These are phyloP conservation scores for Fabriciana adippe DNA, from an alignment of 2,888 invertebrate genomes.

Conservation along the genomic window DNA sequence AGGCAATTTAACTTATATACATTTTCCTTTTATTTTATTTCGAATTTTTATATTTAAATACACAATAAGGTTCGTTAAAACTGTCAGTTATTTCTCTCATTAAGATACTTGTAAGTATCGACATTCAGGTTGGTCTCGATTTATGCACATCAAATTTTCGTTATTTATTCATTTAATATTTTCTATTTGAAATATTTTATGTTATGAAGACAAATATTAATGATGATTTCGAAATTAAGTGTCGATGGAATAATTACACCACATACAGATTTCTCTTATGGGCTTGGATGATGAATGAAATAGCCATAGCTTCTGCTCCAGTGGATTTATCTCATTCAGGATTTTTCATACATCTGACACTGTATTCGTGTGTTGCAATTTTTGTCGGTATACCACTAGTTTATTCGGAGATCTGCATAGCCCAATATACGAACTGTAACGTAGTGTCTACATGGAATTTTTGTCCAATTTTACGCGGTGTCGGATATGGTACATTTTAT, in stretches of 20 bases:
- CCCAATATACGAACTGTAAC: conserved; percentile 68
- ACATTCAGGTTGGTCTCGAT: conserved; percentile 21
- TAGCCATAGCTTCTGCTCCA: conserved; percentile 53
- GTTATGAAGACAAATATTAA: conserved; percentile 46
- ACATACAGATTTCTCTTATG: conserved; percentile 63
- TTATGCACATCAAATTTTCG: background rate
- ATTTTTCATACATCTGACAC: conserved; percentile 53
- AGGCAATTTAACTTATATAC: conserved; percentile 24
- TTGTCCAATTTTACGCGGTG: conserved; percentile 63
- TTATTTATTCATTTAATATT: background rate
- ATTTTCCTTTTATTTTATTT: conserved; percentile 12
- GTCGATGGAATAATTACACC: conserved; percentile 60
- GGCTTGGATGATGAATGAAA: conserved; percentile 71
- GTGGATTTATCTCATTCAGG: conserved; percentile 61
- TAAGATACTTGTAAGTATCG: background rate
- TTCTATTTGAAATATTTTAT: conserved; percentile 9
- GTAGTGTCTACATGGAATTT: conserved; percentile 66
- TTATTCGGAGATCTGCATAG: conserved; percentile 70
- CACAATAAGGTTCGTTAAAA: background rate
- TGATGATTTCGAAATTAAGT: conserved; percentile 47
- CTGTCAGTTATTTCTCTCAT: background rate
- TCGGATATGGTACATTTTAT: conserved; percentile 61
- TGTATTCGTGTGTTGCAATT: conserved; percentile 56
- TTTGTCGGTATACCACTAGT: conserved; percentile 67
- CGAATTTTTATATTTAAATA: background rate